Base-by-base conservation (phyloP, 2,888 invertebrate genomes). In the Lasioglossum zephyrum region DNA sequence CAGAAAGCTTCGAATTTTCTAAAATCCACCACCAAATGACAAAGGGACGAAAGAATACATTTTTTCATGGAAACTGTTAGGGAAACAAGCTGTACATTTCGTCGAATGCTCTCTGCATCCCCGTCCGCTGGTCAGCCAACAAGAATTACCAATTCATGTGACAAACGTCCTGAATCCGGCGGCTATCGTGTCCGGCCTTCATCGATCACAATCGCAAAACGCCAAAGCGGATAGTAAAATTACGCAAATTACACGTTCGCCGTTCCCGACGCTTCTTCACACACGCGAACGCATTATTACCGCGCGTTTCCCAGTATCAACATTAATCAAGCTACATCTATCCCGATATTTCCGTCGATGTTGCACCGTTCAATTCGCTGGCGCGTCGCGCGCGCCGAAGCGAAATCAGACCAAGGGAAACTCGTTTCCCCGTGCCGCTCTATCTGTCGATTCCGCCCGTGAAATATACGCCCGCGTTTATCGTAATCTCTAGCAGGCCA, bases 191-290 rank as follows among this genome's bases (percentile, higher is more conserved):
- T 36, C 69, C 69, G 69, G 22, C 49, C 72, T 44, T 85, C 84
- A 79, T 85, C 84, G 78, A 85, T 85, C 84, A 85, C 53, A 79
- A 85, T 85, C 85, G 78, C 79, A 85, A 85, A 85, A 85, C 72
- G 85, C 72, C 85, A 79, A 69, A 73, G 72, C 85, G 84, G 72
- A 85, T 85, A 85, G 84, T 73, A 85, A 85, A 85, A 85, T 85
- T 85, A 85, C 79, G 66, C 85, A 85, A 85, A 85, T 79, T 85
- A 57, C 79, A 66, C 78, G 79, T 53, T 31, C 60, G 60, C 36
- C 73, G 44, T 41, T 63, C 79, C 78, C 75, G 41, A n/a, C 73
- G 73, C 73, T 26, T 47, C 69, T n/a, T 69, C 70, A 16, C 70
- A 39, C 84, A 85, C 85, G 84, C 84, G 79, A 85, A 63, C 85